Evolutionary conservation across 2,888 invertebrate genomes (phyloP).

Genomic region (Pandemis heparana): DNA sequence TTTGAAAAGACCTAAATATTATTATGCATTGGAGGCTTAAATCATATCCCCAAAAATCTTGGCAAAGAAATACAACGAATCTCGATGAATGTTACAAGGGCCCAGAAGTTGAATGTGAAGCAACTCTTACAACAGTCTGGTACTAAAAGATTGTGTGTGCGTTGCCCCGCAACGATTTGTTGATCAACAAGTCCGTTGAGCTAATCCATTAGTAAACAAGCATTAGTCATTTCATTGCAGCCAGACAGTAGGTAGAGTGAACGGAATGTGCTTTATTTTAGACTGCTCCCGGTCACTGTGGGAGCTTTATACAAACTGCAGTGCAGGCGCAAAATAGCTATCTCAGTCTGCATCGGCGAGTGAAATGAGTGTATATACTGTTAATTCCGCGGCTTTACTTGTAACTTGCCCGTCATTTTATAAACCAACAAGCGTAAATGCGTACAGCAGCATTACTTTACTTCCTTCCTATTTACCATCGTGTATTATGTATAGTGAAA

Average conservation of each 20-base stretch:
- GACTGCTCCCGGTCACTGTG: slow-evolving; percentile 21
- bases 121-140: neutral
- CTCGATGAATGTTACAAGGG: too few relatives aligned
- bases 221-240: slow-evolving; percentile 25
- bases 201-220: slow-evolving; percentile 38
- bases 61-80: too few relatives aligned
- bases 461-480: neutral
- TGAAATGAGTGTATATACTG: too few relatives aligned
- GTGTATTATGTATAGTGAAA: neutral
- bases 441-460: too few relatives aligned
- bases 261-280: slow-evolving; percentile 28
- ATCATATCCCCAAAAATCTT: too few relatives aligned
- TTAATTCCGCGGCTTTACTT: too few relatives aligned
- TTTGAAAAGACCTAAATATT: too few relatives aligned
- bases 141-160: slow-evolving; percentile 23
- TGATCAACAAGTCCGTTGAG: slow-evolving; percentile 32
- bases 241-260: neutral
- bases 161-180: slow-evolving; percentile 35
- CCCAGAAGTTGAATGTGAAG: neutral
- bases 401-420: too few relatives aligned
- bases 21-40: too few relatives aligned
- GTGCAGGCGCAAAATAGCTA: neutral
- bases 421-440: too few relatives aligned
- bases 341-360: neutral
- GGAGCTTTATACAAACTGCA: slow-evolving; percentile 23